Evolutionary conservation across 2,888 invertebrate genomes (phyloP).

Genomic region (Lepeophtheirus nordmannii): DNA sequence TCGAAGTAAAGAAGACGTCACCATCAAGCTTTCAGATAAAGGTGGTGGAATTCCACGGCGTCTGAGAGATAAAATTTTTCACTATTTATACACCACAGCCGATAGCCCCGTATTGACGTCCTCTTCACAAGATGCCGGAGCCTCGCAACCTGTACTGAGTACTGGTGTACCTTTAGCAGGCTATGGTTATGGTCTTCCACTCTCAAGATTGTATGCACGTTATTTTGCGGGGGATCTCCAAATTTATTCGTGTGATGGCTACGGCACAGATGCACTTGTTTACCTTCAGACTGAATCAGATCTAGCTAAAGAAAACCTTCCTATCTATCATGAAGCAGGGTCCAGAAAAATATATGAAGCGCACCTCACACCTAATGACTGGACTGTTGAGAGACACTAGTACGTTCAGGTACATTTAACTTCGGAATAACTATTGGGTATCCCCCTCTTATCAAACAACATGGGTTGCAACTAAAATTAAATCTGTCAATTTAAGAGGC

Average conservation of each 20-base stretch:
- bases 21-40: slow-evolving; percentile 72
- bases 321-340: slow-evolving; percentile 14
- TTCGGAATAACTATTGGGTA: too few species aligned
- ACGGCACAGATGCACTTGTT: slow-evolving; percentile 16
- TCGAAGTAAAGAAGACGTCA: slow-evolving; percentile 79
- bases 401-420: too few species aligned
- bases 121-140: neutral
- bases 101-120: slow-evolving; percentile 54
- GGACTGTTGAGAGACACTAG: neutral
- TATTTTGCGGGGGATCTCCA: slow-evolving; percentile 14
- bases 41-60: slow-evolving; percentile 92
- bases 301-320: slow-evolving; percentile 12
- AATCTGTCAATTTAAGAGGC: too few species aligned
- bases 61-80: slow-evolving; percentile 75
- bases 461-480: too few species aligned
- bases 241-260: slow-evolving; percentile 9
- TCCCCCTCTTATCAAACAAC: too few species aligned
- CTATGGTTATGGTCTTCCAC: slow-evolving; percentile 17
- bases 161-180: slow-evolving; percentile 5
- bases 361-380: slow-evolving; percentile 10
- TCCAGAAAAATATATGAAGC: slow-evolving; percentile 20
- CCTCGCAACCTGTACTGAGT: neutral
- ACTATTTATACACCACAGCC: slow-evolving; percentile 99
- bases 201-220: slow-evolving; percentile 13
- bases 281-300: slow-evolving; percentile 7